Conservation (phyloP, 2,888 invertebrate genomes). For the Phymatocera aterrima region DNA sequence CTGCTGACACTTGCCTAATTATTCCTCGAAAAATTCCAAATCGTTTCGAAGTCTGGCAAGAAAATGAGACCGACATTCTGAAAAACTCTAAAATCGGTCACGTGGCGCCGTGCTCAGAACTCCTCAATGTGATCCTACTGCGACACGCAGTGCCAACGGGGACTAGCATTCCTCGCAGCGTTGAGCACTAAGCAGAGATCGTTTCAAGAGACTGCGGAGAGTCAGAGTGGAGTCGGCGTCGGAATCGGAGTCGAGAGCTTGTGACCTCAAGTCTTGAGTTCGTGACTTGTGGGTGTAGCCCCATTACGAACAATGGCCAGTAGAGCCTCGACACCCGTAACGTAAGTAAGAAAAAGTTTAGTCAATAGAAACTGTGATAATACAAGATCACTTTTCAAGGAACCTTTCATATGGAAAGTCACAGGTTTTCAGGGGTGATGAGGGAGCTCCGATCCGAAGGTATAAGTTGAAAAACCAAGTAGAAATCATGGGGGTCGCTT, state of each 20-base stretch:
- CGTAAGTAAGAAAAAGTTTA: slow-evolving; percentile 35
- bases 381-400: slow-evolving; percentile 25
- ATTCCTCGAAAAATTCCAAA: no score
- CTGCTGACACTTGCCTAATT: no score
- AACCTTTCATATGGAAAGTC: slow-evolving; percentile 39
- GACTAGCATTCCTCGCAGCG: not conserved
- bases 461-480: slow-evolving; percentile 14
- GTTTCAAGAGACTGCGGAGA: slow-evolving; percentile 5
- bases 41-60: no score
- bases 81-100: no score
- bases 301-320: slow-evolving; percentile 23
- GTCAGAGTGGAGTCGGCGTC: not conserved
- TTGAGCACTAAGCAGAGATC: not conserved
- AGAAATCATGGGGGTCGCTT: not conserved
- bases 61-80: no score
- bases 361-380: slow-evolving; percentile 34
- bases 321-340: slow-evolving; percentile 5
- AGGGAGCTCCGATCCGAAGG: not conserved
- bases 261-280: slow-evolving; percentile 27
- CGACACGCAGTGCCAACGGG: not conserved
- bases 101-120: no score
- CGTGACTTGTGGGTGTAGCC: slow-evolving; percentile 22
- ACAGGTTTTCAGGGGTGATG: not conserved
- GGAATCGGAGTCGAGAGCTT: slow-evolving; percentile 19
- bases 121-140: slow-evolving; percentile 18